phyloP scores from a whole-genome alignment of 2,888 invertebrate species.

The Temnothorax ravouxi region DNA sequence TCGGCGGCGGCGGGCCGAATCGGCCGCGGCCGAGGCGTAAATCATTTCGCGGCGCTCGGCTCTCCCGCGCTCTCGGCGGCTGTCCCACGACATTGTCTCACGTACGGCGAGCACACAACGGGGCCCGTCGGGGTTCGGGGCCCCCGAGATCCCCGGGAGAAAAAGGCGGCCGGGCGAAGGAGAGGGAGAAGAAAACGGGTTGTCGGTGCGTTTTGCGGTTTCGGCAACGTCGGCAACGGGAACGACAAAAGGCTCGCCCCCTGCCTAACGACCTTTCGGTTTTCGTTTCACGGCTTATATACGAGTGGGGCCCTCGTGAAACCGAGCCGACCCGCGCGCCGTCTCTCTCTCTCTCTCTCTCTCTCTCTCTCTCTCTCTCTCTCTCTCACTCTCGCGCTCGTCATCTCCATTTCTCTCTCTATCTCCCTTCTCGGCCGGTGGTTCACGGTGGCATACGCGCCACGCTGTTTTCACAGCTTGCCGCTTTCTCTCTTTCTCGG shows the following conservation, averaged over 20 bases:
- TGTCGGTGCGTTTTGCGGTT: slow-evolving; percentile 80
- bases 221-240: slow-evolving; percentile 82
- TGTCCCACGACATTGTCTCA: slow-evolving; percentile 57
- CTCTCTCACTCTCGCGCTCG: slow-evolving; percentile 26
- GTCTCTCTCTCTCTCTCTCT: slow-evolving; percentile 50
- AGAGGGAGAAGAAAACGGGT: slow-evolving; percentile 65
- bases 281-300: slow-evolving; percentile 84
- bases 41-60: slow-evolving; percentile 51
- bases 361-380: slow-evolving; percentile 46
- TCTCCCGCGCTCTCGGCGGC: slow-evolving; percentile 35
- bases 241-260: slow-evolving; percentile 85
- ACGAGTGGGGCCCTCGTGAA: slow-evolving; percentile 77
- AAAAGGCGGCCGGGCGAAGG: slow-evolving; percentile 54
- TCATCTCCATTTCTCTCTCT: slow-evolving; percentile 41
- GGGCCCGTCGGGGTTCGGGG: slow-evolving; percentile 34
- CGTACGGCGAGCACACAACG: slow-evolving; percentile 55
- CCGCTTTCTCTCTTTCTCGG: slow-evolving; percentile 66
- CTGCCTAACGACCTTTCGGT: slow-evolving; percentile 85
- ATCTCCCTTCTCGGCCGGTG: slow-evolving; percentile 62
- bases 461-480: slow-evolving; percentile 83
- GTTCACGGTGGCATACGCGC: slow-evolving; percentile 64
- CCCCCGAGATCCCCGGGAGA: slow-evolving; percentile 50
- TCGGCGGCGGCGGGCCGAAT: slow-evolving; percentile 42
- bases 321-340: slow-evolving; percentile 71
- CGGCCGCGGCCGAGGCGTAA: slow-evolving; percentile 44